These are phyloP conservation scores for Cyanoderma ruficeps DNA, from an alignment of 2,113 vertebrate genomes.

Conservation along the genomic window DNA sequence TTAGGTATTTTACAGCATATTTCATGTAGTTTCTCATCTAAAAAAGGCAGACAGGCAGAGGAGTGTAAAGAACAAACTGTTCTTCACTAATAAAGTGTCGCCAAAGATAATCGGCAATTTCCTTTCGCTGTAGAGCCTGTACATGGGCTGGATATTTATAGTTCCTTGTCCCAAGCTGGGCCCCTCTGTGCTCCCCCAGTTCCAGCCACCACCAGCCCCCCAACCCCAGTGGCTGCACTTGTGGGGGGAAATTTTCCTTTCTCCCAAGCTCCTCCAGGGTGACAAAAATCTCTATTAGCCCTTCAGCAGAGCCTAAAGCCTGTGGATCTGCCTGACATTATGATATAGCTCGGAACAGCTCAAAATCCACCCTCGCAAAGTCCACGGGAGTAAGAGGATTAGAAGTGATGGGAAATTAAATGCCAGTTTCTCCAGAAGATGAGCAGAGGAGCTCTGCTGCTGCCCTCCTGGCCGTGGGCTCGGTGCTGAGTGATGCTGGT, in stretches of 20 bases:
- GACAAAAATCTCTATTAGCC: slow-evolving; percentile 6
- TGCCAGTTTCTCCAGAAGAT: neutral
- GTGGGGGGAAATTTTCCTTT: neutral
- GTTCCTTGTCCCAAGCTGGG: neutral
- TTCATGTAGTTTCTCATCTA: slow-evolving; percentile 17
- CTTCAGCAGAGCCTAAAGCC: neutral
- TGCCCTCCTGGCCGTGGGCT: neutral
- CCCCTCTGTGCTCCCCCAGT: neutral
- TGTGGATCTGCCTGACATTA: neutral
- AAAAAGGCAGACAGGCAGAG: slow-evolving; percentile 26
- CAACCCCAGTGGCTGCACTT: neutral
- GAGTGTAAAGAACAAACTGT: slow-evolving; percentile 43
- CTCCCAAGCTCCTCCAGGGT: neutral
- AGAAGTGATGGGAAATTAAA: slow-evolving; percentile 1
- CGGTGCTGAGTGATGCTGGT: neutral
- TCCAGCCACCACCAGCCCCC: neutral
- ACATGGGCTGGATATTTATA: neutral
- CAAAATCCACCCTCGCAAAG: slow-evolving; percentile 22
- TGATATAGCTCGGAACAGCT: neutral
- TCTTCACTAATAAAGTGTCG: slow-evolving; percentile 14
- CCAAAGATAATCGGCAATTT: slow-evolving; percentile 11
- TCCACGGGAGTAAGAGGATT: slow-evolving; percentile 48
- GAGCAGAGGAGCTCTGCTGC: neutral
- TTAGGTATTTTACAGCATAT: slow-evolving; percentile 35
- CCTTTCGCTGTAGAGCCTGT: neutral